Base-by-base conservation (phyloP, 2,113 vertebrate species). In the Ctenodactylus gundi region DNA sequence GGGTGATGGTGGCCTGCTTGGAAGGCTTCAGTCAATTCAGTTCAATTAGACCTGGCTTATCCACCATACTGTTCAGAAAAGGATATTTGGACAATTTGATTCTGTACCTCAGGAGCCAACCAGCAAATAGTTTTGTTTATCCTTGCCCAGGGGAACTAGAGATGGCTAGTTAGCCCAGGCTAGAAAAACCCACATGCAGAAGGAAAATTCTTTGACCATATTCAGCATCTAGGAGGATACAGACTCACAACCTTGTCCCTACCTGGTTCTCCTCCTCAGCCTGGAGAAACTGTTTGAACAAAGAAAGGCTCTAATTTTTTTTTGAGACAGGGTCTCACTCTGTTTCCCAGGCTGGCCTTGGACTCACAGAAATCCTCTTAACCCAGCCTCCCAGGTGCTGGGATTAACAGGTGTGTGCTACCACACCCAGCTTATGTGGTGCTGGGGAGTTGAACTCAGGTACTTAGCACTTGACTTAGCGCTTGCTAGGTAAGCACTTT, bases 241-340 rank as follows among this genome's bases (percentile, higher is more conserved):
- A 67, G 34, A 27, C 55, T 53, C 36, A 53, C 64, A 87, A 86
- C 25, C 14, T 62, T 20, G 27, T 82, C 62, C 64, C 46, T n/a
- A 31, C 4, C 39, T 87, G 36, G 58, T 53, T 64, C 70, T 84
- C 77, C 64, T 84, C 49, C 62, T 92, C 29, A 49, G 88, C 49
- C 62, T 77, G 62, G 34, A 94, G 15, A 83, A 94, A 80, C 75
- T 17, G 4, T 84, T 95, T 68, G 57, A 75, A 68, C 27, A 75
- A 84, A 84, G 49, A n/a, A 85, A 53, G 68, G 39, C 51, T 93
- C 27, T 23, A n/a, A n/a, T n/a, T n/a, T n/a, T n/a, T n/a, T n/a
- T n/a, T n/a, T n/a, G n/a, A n/a, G n/a, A n/a, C n/a, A n/a, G n/a
- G n/a, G n/a, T n/a, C n/a, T n/a, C n/a, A n/a, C n/a, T n/a, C n/a